A percentile compares a stretch with the other conserved stretches of the same genome.
Evolutionary conservation across 2,797 vertebrate species (phyloP).

Genomic region (Crenuchus spilurus): DNA sequence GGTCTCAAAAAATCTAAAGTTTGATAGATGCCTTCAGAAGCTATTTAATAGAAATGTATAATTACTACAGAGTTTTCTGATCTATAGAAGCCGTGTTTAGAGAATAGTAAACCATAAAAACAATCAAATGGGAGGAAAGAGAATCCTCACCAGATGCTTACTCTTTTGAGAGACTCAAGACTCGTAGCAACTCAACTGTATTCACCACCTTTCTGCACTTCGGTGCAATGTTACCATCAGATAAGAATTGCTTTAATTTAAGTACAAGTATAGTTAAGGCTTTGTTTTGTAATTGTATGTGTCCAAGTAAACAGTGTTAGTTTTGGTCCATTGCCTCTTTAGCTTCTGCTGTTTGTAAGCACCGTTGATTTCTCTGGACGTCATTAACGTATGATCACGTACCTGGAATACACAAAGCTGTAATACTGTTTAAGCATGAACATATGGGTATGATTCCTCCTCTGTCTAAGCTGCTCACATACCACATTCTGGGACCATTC

Average conservation of each 20-base stretch:
- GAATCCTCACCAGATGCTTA: neutral
- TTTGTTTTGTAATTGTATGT: slow-evolving; percentile 29
- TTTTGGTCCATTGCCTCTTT: slow-evolving; percentile 53
- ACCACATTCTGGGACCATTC: slow-evolving; percentile 6
- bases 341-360: slow-evolving; percentile 25
- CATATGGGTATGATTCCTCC: slow-evolving; percentile 1
- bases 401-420: slow-evolving; percentile 33
- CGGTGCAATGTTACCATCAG: neutral
- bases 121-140: neutral
- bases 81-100: neutral
- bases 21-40: slow-evolving; percentile 4
- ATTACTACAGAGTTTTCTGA: neutral
- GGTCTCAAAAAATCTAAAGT: slow-evolving; percentile 6
- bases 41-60: slow-evolving; percentile 11
- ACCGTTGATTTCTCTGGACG: slow-evolving; percentile 25
- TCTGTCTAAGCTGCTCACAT: neutral
- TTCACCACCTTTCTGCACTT: slow-evolving; percentile 7
- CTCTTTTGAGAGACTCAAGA: neutral
- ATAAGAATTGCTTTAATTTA: slow-evolving; percentile 10
- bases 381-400: neutral
- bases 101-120: neutral
- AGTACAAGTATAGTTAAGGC: slow-evolving; percentile 40
- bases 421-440: slow-evolving; percentile 49
- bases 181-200: neutral
- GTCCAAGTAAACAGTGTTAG: slow-evolving; percentile 43